Base-by-base conservation (phyloP, 2,888 invertebrate species). In the Meganola albula region DNA sequence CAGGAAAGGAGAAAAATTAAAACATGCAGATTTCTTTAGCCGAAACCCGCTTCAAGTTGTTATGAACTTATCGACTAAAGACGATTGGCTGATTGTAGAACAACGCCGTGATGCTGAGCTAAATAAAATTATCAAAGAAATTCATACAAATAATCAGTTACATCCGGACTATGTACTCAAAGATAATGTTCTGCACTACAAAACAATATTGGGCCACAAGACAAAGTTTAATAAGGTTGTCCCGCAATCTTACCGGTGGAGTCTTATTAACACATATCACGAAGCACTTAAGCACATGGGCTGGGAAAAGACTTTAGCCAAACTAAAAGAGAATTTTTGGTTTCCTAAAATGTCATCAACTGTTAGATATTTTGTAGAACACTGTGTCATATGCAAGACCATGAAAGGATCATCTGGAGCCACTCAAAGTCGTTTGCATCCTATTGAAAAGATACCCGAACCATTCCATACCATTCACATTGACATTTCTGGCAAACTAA, bases 281-380 rank as follows among this genome's bases (percentile, higher is more conserved):
- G 31, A 28, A 3, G 25, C 40, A 5, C 25, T 50, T 0, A 44
- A 43, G n/a, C 46, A 44, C 4, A 29, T 36, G 2, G 40, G 44
- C 3, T 40, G 40, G 42, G 44, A 46, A 14, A 46, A 46, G 20
- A 46, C 45, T 2, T n/a, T 44, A 8, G 25, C 30, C 1, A 46
- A 49, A 20, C 27, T 45, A 1, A 23, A n/a, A 10, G 40, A 46
- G 4, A 24, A 18, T 7, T 48, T 39, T 18, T 48, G 44, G 42
- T 49, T 53, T 27, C 32, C 32, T 1, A 32, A 39, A 4, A 49
- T 49, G 46, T 24, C 10, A 4, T 18, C 22, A n/a, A 27, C 27
- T n/a, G 31, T 40, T 3, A 34, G 28, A 24, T 22, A 29, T n/a
- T 35, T 40, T 32, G 26, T 40, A 6, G 39, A 40, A 6, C 18